A percentile compares a stretch with the other conserved stretches of the same genome.
These are phyloP conservation scores for Quadriops clusia DNA, from an alignment of 2,888 invertebrate genomes.

Conservation along the genomic window DNA sequence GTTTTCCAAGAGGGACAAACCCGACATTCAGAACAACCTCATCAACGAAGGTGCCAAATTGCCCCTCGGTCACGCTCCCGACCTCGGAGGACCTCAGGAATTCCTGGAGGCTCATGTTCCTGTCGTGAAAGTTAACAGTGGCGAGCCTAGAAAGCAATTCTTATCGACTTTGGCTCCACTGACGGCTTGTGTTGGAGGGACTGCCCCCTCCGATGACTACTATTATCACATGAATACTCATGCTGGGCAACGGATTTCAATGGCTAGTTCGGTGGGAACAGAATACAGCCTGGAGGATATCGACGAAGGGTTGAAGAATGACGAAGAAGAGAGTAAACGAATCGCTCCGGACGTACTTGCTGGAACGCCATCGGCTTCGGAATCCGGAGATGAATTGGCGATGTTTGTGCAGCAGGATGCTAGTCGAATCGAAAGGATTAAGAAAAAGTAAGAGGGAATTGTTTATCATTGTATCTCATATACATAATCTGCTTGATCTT, in stretches of 20 bases:
- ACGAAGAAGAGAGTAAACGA: constrained; percentile 40
- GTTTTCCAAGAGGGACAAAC: constrained; percentile 38
- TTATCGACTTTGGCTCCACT: constrained; percentile 66
- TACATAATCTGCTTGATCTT: constrained; percentile 5
- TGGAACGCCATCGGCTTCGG: constrained; percentile 49
- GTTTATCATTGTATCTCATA: too few relatives aligned
- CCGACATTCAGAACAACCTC: constrained; percentile 27
- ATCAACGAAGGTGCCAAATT: constrained; percentile 18
- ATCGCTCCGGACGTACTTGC: constrained; percentile 69
- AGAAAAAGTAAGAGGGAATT: constrained; percentile 50
- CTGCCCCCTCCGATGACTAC: constrained; percentile 48
- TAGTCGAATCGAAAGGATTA: constrained; percentile 67
- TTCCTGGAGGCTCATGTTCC: constrained; percentile 29
- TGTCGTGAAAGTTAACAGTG: constrained; percentile 32
- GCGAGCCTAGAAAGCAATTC: constrained; percentile 63
- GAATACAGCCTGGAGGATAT: constrained; percentile 56
- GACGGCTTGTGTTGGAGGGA: constrained; percentile 55
- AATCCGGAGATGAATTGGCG: constrained; percentile 59
- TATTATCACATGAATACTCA: constrained; percentile 41
- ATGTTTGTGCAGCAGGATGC: constrained; percentile 79
- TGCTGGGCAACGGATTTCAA: constrained; percentile 47
- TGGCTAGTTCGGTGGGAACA: constrained; percentile 51
- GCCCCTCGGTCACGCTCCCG: constrained; percentile 35
- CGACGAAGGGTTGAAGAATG: constrained; percentile 46
- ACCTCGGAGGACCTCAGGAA: constrained; percentile 38